These are phyloP conservation scores for Oligia fasciuncula DNA, from an alignment of 2,888 invertebrate species.

Conservation along the genomic window DNA sequence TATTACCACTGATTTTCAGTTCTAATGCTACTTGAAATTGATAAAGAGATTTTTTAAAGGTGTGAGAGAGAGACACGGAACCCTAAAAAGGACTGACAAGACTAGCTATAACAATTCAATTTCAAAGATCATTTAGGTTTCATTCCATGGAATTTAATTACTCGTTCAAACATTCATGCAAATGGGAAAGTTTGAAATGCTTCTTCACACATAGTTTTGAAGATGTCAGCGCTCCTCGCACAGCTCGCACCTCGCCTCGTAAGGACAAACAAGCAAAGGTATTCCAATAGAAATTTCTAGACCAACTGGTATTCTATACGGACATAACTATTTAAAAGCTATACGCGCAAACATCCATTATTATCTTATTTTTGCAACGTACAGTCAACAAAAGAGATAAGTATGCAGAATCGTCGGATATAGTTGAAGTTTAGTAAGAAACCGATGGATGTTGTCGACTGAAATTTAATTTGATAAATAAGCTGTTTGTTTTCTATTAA, in stretches of 20 bases:
- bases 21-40: not conserved
- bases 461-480: too few relatives aligned
- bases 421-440: too few relatives aligned
- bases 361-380: slow-evolving; percentile 2
- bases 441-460: too few relatives aligned
- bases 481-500: too few relatives aligned
- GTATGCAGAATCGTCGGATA: too few relatives aligned
- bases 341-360: slow-evolving; percentile 8
- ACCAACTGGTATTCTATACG: slow-evolving; percentile 7
- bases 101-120: not conserved
- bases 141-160: slow-evolving; percentile 3
- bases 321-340: not conserved
- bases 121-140: not conserved
- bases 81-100: not conserved
- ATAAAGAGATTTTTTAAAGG: not conserved
- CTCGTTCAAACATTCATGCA: not conserved
- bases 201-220: not conserved
- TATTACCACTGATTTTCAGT: not conserved
- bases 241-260: not conserved
- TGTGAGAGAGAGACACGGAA: not conserved
- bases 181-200: slow-evolving; percentile 25
- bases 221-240: not conserved
- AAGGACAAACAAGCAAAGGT: slow-evolving; percentile 12
- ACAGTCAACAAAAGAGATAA: not conserved
- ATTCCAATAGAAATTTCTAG: slow-evolving; percentile 32